These are phyloP conservation scores for Erebia aethiops DNA, from an alignment of 2,888 invertebrate species.

Conservation along the genomic window DNA sequence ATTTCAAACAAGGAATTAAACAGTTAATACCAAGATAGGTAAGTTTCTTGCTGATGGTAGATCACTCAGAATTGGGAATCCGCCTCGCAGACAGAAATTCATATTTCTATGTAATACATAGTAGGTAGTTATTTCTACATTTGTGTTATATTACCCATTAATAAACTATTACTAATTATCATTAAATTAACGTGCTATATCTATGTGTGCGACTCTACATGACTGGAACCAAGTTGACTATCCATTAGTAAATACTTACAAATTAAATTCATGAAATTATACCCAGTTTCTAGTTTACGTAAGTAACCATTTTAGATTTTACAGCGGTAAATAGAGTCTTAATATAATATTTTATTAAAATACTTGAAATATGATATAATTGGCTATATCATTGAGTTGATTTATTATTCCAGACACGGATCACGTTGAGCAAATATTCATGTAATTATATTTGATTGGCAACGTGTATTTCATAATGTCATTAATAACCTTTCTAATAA, in stretches of 20 bases:
- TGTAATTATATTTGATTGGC: slow-evolving; percentile 20
- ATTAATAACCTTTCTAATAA: neutral
- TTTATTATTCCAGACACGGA: slow-evolving; percentile 2
- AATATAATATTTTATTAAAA: slow-evolving; percentile 30
- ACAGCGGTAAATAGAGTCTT: neutral
- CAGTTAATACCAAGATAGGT: too few relatives aligned
- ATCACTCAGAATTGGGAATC: too few relatives aligned
- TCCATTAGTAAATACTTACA: slow-evolving; percentile 32
- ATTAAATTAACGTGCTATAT: neutral
- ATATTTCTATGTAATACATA: too few relatives aligned
- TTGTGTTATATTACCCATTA: too few relatives aligned
- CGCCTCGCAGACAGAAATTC: too few relatives aligned
- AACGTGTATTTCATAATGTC: neutral
- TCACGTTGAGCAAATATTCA: slow-evolving; percentile 15
- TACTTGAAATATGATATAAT: slow-evolving; percentile 36
- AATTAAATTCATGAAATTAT: slow-evolving; percentile 16
- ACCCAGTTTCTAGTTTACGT: neutral
- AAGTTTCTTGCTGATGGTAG: too few relatives aligned
- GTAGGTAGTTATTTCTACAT: too few relatives aligned
- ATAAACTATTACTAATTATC: too few relatives aligned
- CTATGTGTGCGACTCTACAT: neutral
- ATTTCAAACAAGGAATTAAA: too few relatives aligned
- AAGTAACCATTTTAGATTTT: slow-evolving; percentile 12
- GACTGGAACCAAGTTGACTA: slow-evolving; percentile 6
- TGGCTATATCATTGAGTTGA: slow-evolving; percentile 21